Conservation (phyloP, 2,797 vertebrate genomes). For the Coccyzus lansbergi region DNA sequence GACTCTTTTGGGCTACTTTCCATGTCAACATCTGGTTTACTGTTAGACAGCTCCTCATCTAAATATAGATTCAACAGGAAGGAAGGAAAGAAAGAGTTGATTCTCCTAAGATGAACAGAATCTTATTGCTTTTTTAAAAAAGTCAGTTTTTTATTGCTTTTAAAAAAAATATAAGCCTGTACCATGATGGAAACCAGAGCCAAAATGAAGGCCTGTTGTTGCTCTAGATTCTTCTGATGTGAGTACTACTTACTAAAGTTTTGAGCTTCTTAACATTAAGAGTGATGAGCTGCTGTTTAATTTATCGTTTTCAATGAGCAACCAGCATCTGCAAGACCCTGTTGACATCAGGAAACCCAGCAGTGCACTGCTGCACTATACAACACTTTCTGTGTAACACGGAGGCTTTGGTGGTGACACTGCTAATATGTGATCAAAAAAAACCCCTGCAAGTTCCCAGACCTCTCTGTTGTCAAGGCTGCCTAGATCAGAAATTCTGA, state of each 20-base stretch:
- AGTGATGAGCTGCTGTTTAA: background rate
- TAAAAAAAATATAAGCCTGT: background rate
- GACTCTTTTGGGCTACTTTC: conserved; percentile 39
- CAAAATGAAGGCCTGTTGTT: background rate
- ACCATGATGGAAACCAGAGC: background rate
- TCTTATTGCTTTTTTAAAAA: background rate
- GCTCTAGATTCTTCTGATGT: background rate
- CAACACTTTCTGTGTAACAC: background rate
- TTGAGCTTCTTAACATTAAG: background rate
- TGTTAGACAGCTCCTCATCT: conserved; percentile 21
- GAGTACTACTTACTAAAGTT: background rate
- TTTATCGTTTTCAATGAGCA: background rate
- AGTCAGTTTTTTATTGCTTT: background rate
- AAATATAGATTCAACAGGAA: conserved; percentile 54
- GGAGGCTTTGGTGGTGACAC: background rate
- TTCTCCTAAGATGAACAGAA: conserved; percentile 40
- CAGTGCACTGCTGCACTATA: background rate
- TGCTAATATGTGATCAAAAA: background rate
- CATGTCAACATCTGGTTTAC: conserved; percentile 57
- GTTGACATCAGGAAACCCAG: background rate
- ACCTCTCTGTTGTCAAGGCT: background rate
- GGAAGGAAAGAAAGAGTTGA: conserved; percentile 26
- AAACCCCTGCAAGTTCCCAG: background rate
- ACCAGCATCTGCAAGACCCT: background rate
- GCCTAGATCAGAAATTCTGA: background rate